phyloP scores from a whole-genome alignment of 2,113 vertebrate genomes.

The Apodemus speciosus region DNA sequence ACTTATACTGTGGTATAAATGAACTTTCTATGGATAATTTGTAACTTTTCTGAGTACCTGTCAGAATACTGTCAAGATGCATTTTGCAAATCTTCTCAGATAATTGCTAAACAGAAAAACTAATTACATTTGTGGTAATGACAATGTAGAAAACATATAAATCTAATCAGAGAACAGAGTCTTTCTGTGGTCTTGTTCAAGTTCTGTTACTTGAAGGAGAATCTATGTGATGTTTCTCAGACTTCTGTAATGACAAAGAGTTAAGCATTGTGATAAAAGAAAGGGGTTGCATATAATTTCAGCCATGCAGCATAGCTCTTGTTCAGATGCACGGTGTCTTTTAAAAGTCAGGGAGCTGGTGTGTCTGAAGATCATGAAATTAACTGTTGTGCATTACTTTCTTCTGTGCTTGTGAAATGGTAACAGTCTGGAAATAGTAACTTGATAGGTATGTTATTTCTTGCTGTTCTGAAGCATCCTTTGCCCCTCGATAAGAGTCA shows the following conservation, averaged over 20 bases:
- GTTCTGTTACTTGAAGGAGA: neutral
- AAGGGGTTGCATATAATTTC: neutral
- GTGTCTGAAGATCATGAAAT: conserved; percentile 1
- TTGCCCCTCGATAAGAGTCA: neutral
- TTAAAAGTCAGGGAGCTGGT: neutral
- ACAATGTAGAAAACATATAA: conserved; percentile 54
- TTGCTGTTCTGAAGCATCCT: neutral
- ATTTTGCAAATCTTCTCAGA: conserved; percentile 75
- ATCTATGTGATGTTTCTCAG: neutral
- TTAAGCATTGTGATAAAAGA: neutral
- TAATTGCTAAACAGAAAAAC: conserved; percentile 79
- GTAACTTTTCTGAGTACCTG: conserved; percentile 74
- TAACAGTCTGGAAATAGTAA: neutral
- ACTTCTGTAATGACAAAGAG: neutral
- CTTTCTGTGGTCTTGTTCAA: neutral
- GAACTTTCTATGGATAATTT: conserved; percentile 78
- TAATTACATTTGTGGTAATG: conserved; percentile 72
- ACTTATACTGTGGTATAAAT: conserved; percentile 67
- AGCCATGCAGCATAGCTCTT: neutral
- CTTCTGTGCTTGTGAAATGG: neutral
- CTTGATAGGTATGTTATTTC: neutral
- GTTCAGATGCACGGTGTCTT: neutral
- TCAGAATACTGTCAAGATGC: conserved; percentile 70
- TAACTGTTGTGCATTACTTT: neutral
- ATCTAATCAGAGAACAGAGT: conserved; percentile 43